phyloP scores from a whole-genome alignment of 2,888 invertebrate genomes.

The Epirrhoe tristata region DNA sequence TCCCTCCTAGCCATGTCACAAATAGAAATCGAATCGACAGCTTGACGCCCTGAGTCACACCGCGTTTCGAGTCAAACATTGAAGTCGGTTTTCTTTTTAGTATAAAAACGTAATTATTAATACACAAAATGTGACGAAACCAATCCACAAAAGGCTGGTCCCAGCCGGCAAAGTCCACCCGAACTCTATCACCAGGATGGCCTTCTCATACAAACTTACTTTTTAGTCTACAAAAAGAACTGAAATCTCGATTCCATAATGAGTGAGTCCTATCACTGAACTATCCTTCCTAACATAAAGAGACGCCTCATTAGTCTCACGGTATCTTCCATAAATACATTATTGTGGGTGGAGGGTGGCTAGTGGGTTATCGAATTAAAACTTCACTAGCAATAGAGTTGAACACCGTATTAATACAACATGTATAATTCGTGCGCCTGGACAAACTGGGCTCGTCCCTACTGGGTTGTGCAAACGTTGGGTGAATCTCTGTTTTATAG shows the following conservation, averaged over 20 bases:
- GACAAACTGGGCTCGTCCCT: conserved; percentile 71
- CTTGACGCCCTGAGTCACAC: too few relatives aligned
- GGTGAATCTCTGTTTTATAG: too few relatives aligned
- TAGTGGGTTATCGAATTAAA: conserved; percentile 49
- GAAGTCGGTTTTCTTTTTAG: too few relatives aligned
- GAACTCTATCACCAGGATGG: too few relatives aligned
- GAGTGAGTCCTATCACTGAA: conserved; percentile 8
- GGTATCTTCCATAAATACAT: conserved; percentile 85
- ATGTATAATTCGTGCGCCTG: conserved; percentile 83
- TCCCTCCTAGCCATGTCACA: too few relatives aligned
- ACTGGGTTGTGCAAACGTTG: conserved; percentile 35
- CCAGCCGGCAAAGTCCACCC: too few relatives aligned
- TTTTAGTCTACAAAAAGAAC: not conserved
- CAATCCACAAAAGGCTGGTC: too few relatives aligned
- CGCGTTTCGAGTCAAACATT: too few relatives aligned
- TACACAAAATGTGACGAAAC: too few relatives aligned
- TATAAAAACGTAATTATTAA: too few relatives aligned
- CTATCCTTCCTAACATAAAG: conserved; percentile 62
- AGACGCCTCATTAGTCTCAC: conserved; percentile 82
- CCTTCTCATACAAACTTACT: too few relatives aligned
- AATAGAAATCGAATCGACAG: too few relatives aligned
- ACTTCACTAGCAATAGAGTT: conserved; percentile 82
- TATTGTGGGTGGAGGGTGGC: conserved; percentile 64
- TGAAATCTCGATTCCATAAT: conserved; percentile 1
- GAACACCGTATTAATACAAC: conserved; percentile 84